Percentiles rank a stretch among this genome's conserved stretches.
Conservation (phyloP, 2,113 vertebrate species). For the Athene cunicularia region DNA sequence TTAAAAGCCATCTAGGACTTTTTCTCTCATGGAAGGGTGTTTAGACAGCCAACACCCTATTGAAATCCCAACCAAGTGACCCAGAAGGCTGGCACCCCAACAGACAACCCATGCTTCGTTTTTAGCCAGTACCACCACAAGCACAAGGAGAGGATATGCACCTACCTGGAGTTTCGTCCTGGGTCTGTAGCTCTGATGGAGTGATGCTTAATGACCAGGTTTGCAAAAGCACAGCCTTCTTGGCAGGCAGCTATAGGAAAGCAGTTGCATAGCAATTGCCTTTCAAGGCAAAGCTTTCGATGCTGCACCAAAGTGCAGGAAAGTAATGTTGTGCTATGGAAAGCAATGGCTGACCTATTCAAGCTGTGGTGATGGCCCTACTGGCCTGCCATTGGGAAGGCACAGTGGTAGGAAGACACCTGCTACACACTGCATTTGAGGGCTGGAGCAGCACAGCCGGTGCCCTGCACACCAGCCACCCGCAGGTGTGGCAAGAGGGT, state of each 20-base stretch:
- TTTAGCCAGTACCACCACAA: neutral
- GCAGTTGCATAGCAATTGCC: fast-evolving
- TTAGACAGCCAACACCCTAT: neutral
- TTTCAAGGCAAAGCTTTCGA: neutral
- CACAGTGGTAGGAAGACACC: neutral
- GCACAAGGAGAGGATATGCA: fast-evolving
- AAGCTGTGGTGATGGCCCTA: fast-evolving
- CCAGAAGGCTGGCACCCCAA: fast-evolving
- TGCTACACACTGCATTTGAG: neutral
- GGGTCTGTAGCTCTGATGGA: neutral
- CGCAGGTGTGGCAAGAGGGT: too few species aligned
- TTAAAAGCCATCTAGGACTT: neutral
- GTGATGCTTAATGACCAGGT: neutral
- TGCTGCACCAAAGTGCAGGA: neutral
- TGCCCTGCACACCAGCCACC: too few species aligned
- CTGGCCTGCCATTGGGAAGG: neutral
- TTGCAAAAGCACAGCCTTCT: neutral
- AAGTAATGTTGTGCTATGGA: fast-evolving
- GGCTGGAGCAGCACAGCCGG: fast-evolving
- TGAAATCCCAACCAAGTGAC: neutral
- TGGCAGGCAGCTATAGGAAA: neutral
- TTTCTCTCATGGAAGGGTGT: neutral
- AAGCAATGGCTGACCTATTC: fast-evolving
- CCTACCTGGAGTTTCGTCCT: neutral
- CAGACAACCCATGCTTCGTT: neutral